phyloP scores from a whole-genome alignment of 2,113 vertebrate genomes.

The Muscicapa adusta region DNA sequence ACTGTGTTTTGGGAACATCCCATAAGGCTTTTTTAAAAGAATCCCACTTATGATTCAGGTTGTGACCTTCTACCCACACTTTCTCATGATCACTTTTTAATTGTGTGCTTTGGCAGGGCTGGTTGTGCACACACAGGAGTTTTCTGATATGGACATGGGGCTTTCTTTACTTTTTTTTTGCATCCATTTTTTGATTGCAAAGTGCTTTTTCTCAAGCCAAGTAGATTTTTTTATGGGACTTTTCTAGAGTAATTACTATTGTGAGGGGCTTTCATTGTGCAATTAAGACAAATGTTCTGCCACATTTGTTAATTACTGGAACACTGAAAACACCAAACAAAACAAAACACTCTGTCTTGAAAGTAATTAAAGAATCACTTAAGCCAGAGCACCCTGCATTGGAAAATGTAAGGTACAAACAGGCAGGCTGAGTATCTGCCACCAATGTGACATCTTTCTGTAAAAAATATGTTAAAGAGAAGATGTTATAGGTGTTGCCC shows the following conservation, averaged over 20 bases:
- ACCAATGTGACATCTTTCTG: neutral
- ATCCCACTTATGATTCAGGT: neutral
- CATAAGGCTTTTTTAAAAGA: neutral
- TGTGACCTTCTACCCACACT: neutral
- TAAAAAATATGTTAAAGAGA: neutral
- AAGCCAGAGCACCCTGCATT: neutral
- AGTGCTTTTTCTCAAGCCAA: neutral
- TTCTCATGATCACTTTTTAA: neutral
- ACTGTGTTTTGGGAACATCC: neutral
- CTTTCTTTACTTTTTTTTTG: rapidly evolving
- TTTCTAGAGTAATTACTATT: neutral
- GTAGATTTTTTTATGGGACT: neutral
- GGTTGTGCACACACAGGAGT: neutral
- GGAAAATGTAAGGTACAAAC: neutral
- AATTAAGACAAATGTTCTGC: constrained; percentile 56
- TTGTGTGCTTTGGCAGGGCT: neutral
- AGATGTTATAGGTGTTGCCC: neutral
- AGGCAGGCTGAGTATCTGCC: neutral
- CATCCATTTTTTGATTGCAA: neutral
- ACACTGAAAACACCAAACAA: constrained; percentile 33
- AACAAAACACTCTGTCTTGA: neutral
- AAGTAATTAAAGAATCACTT: constrained; percentile 57
- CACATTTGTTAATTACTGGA: constrained; percentile 55
- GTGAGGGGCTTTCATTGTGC: neutral
- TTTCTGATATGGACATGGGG: neutral